phyloP scores from a whole-genome alignment of 2,888 invertebrate species.

The Habroteleia sp. region DNA sequence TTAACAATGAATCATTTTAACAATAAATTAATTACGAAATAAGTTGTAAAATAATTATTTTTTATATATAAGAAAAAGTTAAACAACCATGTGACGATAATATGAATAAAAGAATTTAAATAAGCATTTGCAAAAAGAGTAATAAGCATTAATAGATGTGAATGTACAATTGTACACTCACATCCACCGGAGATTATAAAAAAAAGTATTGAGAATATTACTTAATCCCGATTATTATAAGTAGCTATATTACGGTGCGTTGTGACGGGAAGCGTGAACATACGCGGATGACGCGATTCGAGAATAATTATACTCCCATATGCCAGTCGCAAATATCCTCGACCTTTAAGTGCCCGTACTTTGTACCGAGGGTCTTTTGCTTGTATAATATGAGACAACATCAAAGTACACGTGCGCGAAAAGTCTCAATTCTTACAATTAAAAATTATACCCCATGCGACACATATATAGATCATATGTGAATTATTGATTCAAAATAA shows the following conservation, averaged over 20 bases:
- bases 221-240: constrained; percentile 64
- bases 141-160: no score
- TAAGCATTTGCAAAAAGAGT: no score
- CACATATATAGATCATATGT: not conserved
- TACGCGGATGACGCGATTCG: constrained; percentile 59
- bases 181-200: constrained; percentile 59
- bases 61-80: no score
- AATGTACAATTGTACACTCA: no score
- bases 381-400: constrained; percentile 22
- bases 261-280: constrained; percentile 63
- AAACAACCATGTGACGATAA: constrained; percentile 23
- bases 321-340: constrained; percentile 42
- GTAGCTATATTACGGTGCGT: constrained; percentile 24
- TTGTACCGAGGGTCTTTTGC: constrained; percentile 37
- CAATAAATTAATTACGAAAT: no score
- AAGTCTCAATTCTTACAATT: not conserved
- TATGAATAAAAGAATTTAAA: no score
- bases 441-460: constrained; percentile 1
- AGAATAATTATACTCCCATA: constrained; percentile 54
- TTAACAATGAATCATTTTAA: no score
- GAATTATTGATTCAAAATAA: constrained; percentile 2
- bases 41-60: no score
- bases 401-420: constrained; percentile 11
- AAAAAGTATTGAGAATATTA: constrained; percentile 51
- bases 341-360: constrained; percentile 29